These are phyloP conservation scores for Xiphophorus hellerii DNA, from an alignment of 2,113 vertebrate genomes.

Conservation along the genomic window DNA sequence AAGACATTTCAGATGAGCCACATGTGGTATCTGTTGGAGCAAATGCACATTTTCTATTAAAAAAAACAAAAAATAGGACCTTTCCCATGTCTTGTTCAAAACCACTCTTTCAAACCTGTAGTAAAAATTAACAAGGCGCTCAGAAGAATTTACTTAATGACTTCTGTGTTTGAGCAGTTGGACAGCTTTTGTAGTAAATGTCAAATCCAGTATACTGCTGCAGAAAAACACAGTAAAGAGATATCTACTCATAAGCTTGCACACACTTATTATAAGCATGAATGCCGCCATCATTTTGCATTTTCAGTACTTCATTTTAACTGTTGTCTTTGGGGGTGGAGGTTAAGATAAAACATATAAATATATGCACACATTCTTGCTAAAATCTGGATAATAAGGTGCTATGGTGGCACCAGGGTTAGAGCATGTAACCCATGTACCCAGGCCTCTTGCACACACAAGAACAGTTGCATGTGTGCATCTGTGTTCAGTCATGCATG, in stretches of 20 bases:
- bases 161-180: not conserved
- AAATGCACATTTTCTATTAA: conserved; percentile 58
- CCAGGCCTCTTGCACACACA: no score
- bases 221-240: not conserved
- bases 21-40: conserved; percentile 85
- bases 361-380: not conserved
- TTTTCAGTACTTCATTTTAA: not conserved
- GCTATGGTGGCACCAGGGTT: no score
- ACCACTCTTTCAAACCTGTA: conserved; percentile 8
- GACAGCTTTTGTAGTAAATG: not conserved
- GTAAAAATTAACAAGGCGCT: conserved; percentile 29
- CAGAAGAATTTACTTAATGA: not conserved
- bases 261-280: no score
- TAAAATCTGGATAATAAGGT: not conserved
- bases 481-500: no score
- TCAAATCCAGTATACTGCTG: not conserved
- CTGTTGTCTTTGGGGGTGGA: not conserved
- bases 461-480: no score
- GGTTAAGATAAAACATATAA: no score
- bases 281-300: not conserved
- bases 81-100: conserved; percentile 31
- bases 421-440: no score
- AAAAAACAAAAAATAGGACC: conserved; percentile 18
- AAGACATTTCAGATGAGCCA: conserved; percentile 85
- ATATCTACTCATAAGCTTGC: not conserved